Percentiles rank a stretch among this genome's conserved stretches.
These are phyloP conservation scores for Gastrophryne carolinensis DNA, from an alignment of 2,797 vertebrate species.

Conservation along the genomic window DNA sequence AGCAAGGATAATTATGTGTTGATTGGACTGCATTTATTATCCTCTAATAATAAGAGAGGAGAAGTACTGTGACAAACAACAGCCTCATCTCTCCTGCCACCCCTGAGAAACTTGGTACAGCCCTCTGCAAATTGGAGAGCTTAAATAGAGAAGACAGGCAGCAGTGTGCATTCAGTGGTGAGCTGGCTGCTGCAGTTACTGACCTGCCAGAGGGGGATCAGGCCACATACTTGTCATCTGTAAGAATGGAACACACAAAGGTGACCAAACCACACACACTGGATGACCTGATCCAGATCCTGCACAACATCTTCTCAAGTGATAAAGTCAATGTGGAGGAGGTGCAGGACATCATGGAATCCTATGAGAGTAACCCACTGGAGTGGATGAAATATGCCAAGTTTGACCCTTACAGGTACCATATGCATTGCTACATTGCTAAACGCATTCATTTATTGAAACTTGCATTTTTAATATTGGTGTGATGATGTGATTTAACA, in stretches of 20 bases:
- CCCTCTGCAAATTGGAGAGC: conserved; percentile 55
- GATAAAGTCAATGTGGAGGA: conserved; percentile 84
- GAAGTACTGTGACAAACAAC: not conserved
- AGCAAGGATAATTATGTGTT: not conserved
- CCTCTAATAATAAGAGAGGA: not conserved
- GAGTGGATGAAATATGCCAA: conserved; percentile 86
- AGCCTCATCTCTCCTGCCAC: conserved; percentile 35
- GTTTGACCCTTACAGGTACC: conserved; percentile 90
- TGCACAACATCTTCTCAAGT: conserved; percentile 80
- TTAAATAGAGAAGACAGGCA: conserved; percentile 59
- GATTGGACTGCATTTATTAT: not conserved
- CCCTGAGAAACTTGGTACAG: conserved; percentile 61
- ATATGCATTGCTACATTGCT: not conserved
- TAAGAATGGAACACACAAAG: conserved; percentile 81
- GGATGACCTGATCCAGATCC: conserved; percentile 78
- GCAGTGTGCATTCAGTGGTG: not conserved
- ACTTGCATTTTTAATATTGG: not conserved
- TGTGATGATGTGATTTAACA: not conserved
- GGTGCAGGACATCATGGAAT: conserved; percentile 85
- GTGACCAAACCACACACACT: conserved; percentile 76
- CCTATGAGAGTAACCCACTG: conserved; percentile 84
- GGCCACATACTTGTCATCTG: not conserved
- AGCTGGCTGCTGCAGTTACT: not conserved
- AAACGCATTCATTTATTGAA: not conserved
- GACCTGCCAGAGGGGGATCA: not conserved